A percentile compares a stretch with the other conserved stretches of the same genome.
Evolutionary conservation across 2,113 vertebrate species (phyloP).

Genomic region (Capreolus pygargus): DNA sequence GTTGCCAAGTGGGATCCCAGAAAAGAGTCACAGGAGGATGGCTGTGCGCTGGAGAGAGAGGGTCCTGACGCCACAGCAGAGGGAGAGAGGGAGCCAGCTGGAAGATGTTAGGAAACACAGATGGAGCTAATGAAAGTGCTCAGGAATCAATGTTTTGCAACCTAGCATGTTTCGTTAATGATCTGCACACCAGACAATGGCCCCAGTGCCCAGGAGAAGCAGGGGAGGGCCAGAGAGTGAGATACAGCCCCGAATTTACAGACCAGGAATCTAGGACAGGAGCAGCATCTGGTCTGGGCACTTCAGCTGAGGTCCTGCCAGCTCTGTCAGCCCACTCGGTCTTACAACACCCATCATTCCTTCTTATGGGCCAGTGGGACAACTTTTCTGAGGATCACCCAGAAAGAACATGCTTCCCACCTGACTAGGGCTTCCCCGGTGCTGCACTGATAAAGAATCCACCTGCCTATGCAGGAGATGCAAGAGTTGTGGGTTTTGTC

Average conservation of each 20-base stretch:
- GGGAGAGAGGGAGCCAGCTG: not conserved
- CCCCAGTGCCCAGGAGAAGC: not conserved
- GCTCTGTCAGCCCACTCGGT: fast-evolving
- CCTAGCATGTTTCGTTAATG: not conserved
- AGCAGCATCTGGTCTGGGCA: fast-evolving
- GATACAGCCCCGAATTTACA: not conserved
- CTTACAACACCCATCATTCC: not conserved
- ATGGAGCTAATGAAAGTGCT: not conserved
- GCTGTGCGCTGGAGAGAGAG: not conserved
- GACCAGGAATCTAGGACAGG: not conserved
- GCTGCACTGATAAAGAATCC: not conserved
- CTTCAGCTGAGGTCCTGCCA: not conserved
- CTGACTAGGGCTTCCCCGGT: not conserved
- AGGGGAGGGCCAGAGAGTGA: too few species aligned
- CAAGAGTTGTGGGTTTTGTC: not conserved
- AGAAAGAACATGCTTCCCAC: not conserved
- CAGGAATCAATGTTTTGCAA: not conserved
- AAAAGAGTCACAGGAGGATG: not conserved
- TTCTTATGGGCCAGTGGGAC: not conserved
- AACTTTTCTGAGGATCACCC: not conserved
- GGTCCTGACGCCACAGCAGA: not conserved
- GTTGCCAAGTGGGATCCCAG: not conserved
- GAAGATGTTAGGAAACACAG: not conserved
- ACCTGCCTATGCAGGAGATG: not conserved
- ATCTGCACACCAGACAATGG: not conserved